Percentiles rank a stretch among this genome's conserved stretches.
These are phyloP conservation scores for Parochlus steinenii DNA, from an alignment of 2,888 invertebrate species.

Conservation along the genomic window DNA sequence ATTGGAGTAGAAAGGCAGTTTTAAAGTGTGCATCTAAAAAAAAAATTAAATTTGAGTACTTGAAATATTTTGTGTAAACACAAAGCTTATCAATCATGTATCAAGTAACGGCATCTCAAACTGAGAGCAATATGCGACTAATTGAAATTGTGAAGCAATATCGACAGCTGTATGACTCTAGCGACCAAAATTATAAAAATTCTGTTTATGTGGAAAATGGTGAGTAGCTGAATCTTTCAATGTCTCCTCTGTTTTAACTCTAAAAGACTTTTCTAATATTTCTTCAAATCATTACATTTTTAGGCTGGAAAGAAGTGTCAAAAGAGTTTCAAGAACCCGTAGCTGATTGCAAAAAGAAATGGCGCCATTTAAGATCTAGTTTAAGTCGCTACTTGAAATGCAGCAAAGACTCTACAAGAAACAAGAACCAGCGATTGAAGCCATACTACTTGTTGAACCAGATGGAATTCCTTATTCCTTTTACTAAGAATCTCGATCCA, in stretches of 20 bases:
- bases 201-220: background rate
- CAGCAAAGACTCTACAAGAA: conserved; percentile 2
- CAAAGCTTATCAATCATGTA: conserved; percentile 2
- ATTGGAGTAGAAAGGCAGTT: no score
- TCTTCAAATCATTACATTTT: conserved; percentile 2
- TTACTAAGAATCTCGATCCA: conserved; percentile 15
- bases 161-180: conserved; percentile 4
- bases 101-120: conserved; percentile 12
- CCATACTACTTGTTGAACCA: conserved; percentile 31
- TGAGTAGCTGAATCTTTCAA: no score
- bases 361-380: conserved; percentile 5
- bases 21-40: no score
- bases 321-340: conserved; percentile 8
- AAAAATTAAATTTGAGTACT: no score
- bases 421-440: conserved; percentile 10
- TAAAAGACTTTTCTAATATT: no score
- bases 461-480: conserved; percentile 29
- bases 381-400: conserved; percentile 5
- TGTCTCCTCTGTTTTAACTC: no score
- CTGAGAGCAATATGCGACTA: conserved; percentile 9
- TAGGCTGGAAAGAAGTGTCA: conserved; percentile 4
- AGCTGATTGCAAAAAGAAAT: conserved; percentile 11
- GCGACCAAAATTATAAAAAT: conserved; percentile 10
- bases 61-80: no score
- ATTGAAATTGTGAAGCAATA: conserved; percentile 7